A percentile compares a stretch with the other conserved stretches of the same genome.
phyloP scores from a whole-genome alignment of 2,113 vertebrate genomes.

The Zapornia atra region DNA sequence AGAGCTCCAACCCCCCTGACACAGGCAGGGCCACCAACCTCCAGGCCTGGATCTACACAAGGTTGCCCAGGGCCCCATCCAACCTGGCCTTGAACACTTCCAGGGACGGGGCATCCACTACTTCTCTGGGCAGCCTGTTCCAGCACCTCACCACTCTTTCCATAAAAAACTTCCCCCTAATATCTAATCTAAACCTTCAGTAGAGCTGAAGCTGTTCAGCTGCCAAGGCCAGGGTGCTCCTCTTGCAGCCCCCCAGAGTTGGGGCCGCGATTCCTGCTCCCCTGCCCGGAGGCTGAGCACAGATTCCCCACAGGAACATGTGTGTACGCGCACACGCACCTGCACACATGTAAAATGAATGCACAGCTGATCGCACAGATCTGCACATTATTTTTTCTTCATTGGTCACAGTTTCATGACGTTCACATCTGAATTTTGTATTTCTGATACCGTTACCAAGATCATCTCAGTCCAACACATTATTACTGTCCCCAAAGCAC shows the following conservation, averaged over 20 bases:
- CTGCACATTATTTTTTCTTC: neutral
- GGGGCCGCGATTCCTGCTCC: fast-evolving
- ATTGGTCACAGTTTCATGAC: neutral
- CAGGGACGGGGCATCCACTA: too few relatives aligned
- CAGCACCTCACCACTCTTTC: too few relatives aligned
- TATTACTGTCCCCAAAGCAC: neutral
- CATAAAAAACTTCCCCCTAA: too few relatives aligned
- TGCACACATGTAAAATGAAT: neutral
- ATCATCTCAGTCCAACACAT: neutral
- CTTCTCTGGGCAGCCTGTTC: too few relatives aligned
- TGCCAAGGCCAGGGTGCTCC: neutral
- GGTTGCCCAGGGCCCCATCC: too few relatives aligned
- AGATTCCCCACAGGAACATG: fast-evolving
- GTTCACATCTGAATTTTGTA: neutral
- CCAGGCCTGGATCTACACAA: too few relatives aligned
- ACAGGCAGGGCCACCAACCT: too few relatives aligned
- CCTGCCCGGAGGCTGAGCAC: neutral
- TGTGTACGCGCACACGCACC: too few relatives aligned
- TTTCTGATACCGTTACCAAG: neutral
- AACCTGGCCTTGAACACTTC: too few relatives aligned
- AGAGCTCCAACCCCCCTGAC: too few relatives aligned
- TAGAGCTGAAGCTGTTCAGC: neutral
- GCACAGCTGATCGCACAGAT: too few relatives aligned
- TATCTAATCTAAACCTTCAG: too few relatives aligned
- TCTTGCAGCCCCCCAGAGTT: neutral